Percentiles rank a stretch among this genome's conserved stretches.
These are phyloP conservation scores for Nipponia nippon DNA, from an alignment of 2,113 vertebrate species.

Conservation along the genomic window DNA sequence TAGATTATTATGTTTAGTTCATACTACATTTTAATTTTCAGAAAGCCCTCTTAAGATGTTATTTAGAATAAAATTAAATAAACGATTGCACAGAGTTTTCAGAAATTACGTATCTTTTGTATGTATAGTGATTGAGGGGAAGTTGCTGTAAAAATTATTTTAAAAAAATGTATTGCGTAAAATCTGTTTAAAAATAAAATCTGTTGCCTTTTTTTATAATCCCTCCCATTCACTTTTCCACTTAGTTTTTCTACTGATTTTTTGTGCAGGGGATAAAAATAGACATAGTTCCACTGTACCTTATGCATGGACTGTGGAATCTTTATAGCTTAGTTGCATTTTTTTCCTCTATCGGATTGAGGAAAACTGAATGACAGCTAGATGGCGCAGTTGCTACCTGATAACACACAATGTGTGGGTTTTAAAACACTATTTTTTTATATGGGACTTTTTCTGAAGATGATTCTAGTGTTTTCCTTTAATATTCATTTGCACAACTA, in stretches of 20 bases:
- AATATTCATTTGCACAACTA: neutral
- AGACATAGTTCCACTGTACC: fast-evolving
- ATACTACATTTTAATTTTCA: neutral
- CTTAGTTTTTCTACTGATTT: neutral
- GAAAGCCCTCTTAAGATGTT: neutral
- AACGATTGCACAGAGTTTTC: neutral
- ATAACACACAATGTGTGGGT: fast-evolving
- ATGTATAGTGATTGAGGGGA: neutral
- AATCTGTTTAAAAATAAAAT: neutral
- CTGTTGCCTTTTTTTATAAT: neutral
- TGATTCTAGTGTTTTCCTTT: neutral
- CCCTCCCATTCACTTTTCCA: neutral
- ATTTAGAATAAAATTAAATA: neutral
- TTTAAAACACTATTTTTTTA: fast-evolving
- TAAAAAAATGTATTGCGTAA: neutral
- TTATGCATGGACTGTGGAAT: neutral
- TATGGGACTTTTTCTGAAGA: neutral
- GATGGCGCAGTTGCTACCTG: neutral
- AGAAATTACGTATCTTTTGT: neutral
- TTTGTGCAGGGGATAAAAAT: neutral
- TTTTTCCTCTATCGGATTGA: fast-evolving
- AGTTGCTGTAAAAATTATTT: neutral
- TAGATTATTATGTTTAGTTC: neutral
- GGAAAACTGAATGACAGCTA: neutral
- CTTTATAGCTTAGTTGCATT: fast-evolving